Conservation (phyloP, 2,797 vertebrate species). For the Trachops cirrhosus region DNA sequence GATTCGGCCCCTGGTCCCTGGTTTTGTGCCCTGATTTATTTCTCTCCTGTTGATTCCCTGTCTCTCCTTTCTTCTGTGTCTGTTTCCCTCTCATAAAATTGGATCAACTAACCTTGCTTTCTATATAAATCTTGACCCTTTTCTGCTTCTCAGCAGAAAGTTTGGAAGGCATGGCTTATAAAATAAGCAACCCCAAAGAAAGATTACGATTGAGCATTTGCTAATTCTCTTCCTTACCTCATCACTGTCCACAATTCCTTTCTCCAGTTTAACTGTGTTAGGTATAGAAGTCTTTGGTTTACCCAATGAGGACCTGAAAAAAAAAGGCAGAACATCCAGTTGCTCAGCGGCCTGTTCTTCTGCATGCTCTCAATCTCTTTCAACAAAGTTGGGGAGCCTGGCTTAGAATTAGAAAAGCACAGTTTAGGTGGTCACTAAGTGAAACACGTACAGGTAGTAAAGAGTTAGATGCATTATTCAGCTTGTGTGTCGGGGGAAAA, state of each 20-base stretch:
- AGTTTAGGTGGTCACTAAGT: background rate
- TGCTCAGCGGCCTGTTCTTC: background rate
- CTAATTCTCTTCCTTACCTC: constrained; percentile 54
- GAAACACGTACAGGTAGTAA: background rate
- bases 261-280: background rate
- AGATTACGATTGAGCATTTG: background rate
- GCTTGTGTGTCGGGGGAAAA: background rate
- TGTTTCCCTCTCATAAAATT: background rate
- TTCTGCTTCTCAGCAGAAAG: constrained; percentile 18
- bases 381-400: background rate
- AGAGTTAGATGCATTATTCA: background rate
- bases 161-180: background rate
- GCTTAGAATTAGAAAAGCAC: constrained; percentile 17
- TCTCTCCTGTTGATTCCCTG: background rate
- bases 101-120: background rate
- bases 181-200: constrained; percentile 13
- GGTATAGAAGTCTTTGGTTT: background rate
- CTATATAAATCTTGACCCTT: background rate
- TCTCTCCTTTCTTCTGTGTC: background rate
- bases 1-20: background rate
- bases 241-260: background rate
- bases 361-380: background rate
- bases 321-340: background rate
- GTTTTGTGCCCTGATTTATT: background rate
- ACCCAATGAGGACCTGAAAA: constrained; percentile 23